Evolutionary conservation across 2,888 invertebrate genomes (phyloP), one percentile per base, ranked within the genome.

Genomic region (Netelia inedita): DNA sequence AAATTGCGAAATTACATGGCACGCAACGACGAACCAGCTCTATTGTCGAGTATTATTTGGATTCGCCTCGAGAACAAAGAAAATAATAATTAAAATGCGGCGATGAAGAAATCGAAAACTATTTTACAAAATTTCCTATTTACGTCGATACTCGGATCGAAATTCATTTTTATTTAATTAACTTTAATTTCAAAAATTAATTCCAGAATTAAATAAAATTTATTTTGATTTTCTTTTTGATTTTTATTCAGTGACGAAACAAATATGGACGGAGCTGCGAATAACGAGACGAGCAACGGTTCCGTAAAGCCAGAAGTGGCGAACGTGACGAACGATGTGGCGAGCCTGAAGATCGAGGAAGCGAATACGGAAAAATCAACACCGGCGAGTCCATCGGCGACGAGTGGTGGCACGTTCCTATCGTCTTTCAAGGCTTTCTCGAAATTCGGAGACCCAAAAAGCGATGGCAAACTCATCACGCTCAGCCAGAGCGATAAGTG

Each of bases 401-500:
- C 87, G 0, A 88, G 88, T 21, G 53, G 87, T 0, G 89, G 88
- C 2, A 88, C 91, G 2, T 93, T 93, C 76, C 46, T 90, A 10
- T 86, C 91, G 0, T 92, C 85, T 80, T 98, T 98, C 93, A 96
- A 96, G 91, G 95, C 96, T 1, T 98, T 98, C 93, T 96, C 97
- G 8, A 97, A 97, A 94, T 98, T 98, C 92, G 98, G 98, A 0
- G 98, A 98, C 92, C 95, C 95, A 2, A 98, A 98, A 93, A 96
- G 97, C 16, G 98, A 98, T 91, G 98, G 98, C 0, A 97, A 97
- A 93, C 95, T 95, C 61, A 97, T 98, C 86, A 98, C 98, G 0
- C 94, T 98, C n/a, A 97, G 97, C 10, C 98, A 98, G 93, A 97
- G 97, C 91, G 98, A 98, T 94, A 98, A 98, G 94, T 98, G 98